These are phyloP conservation scores for Lasioglossum albipes DNA, from an alignment of 1,140 invertebrate species.

Conservation along the genomic window DNA sequence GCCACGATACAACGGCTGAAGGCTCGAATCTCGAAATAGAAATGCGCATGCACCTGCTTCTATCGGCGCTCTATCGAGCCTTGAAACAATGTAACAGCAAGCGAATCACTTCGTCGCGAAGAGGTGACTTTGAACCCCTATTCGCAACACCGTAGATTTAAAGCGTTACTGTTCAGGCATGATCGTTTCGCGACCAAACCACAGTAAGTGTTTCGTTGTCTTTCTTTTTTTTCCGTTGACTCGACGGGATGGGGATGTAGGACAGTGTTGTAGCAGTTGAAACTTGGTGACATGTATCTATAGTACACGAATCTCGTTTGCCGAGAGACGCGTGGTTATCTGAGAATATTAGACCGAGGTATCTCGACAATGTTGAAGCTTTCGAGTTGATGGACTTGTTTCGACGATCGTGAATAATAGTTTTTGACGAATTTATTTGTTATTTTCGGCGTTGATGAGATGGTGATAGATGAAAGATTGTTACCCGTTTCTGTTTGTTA, in stretches of 20 bases:
- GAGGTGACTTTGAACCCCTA: constrained; percentile 60
- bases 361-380: not conserved
- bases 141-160: constrained; percentile 52
- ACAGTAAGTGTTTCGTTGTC: constrained; percentile 48
- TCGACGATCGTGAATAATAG: not conserved
- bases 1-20: constrained; percentile 77
- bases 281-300: constrained; percentile 10
- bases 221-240: not conserved
- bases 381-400: not conserved
- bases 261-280: constrained; percentile 28
- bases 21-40: constrained; percentile 78
- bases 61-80: constrained; percentile 65
- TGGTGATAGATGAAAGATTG: not conserved
- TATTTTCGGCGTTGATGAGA: not conserved
- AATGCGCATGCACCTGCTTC: constrained; percentile 73
- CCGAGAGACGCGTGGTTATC: too few species aligned
- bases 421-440: not conserved
- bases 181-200: constrained; percentile 7
- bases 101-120: constrained; percentile 64
- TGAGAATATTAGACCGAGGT: not conserved
- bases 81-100: constrained; percentile 68
- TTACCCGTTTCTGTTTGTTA: not conserved
- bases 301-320: constrained; percentile 7
- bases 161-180: not conserved
- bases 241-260: not conserved